phyloP scores from a whole-genome alignment of 2,888 invertebrate genomes.

The Drosophila pseudotakahashii region DNA sequence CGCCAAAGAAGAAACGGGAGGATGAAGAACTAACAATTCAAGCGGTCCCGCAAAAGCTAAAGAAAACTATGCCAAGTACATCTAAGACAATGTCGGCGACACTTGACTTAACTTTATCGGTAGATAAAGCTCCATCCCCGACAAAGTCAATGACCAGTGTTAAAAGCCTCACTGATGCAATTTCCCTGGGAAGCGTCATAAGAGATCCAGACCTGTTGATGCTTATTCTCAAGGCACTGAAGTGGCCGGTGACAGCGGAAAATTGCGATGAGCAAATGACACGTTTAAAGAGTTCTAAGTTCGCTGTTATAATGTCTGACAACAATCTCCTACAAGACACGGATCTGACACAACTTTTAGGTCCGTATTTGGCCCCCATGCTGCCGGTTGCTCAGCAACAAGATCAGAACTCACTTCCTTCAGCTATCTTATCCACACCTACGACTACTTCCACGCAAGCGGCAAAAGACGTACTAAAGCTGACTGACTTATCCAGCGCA shows the following conservation, averaged over 20 bases:
- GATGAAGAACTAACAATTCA: conserved; percentile 40
- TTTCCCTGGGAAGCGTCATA: conserved; percentile 82
- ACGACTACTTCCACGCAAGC: conserved; percentile 38
- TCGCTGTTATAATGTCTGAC: conserved; percentile 82
- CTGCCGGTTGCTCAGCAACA: conserved; percentile 70
- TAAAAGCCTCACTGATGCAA: conserved; percentile 74
- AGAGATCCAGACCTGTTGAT: conserved; percentile 83
- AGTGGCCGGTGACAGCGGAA: conserved; percentile 81
- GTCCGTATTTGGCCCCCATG: conserved; percentile 80
- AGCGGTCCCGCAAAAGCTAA: conserved; percentile 36
- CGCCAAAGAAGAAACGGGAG: conserved; percentile 67
- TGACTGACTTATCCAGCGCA: conserved; percentile 61
- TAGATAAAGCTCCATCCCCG: conserved; percentile 8
- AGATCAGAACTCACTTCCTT: conserved; percentile 53
- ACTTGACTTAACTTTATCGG: conserved; percentile 36
- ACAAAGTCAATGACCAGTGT: conserved; percentile 48
- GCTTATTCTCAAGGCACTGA: conserved; percentile 83
- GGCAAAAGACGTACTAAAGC: conserved; percentile 48
- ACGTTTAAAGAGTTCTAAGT: conserved; percentile 80
- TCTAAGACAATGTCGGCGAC: conserved; percentile 6
- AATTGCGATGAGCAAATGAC: conserved; percentile 81
- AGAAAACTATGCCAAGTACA: conserved; percentile 36
- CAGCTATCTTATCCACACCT: conserved; percentile 26
- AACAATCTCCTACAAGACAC: conserved; percentile 82
- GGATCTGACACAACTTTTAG: conserved; percentile 83